A percentile compares a stretch with the other conserved stretches of the same genome.
Conservation (phyloP, 2,797 vertebrate species). For the Amblyraja radiata region DNA sequence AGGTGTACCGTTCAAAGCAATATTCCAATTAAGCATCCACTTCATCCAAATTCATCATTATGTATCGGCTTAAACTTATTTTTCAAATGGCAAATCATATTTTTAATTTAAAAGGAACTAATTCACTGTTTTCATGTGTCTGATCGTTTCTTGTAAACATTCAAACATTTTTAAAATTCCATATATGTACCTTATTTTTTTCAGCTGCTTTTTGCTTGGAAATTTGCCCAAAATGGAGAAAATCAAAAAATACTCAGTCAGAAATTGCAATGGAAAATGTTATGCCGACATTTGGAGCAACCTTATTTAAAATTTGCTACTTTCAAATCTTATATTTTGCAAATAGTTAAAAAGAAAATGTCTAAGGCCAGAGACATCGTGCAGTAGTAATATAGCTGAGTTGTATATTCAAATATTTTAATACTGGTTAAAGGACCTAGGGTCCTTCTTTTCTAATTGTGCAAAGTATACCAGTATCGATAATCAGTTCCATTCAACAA, state of each 20-base stretch:
- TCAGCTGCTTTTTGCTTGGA: not conserved
- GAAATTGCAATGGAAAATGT: not conserved
- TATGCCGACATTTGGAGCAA: not conserved
- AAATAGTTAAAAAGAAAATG: not conserved
- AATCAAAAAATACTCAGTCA: not conserved
- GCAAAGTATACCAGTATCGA: too few species aligned
- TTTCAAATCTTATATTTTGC: not conserved
- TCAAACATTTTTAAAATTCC: not conserved
- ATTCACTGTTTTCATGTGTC: not conserved
- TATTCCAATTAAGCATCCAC: not conserved
- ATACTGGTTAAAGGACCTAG: not conserved
- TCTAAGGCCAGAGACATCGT: not conserved
- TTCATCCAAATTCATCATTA: not conserved
- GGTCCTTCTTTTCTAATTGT: not conserved
- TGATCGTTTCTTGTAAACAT: not conserved
- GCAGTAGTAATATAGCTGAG: not conserved
- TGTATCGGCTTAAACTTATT: not conserved
- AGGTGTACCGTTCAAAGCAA: not conserved
- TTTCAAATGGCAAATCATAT: not conserved
- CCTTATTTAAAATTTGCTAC: not conserved
- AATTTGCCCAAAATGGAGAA: not conserved
- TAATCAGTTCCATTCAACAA: conserved; percentile 1
- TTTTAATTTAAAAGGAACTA: not conserved
- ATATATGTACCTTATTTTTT: not conserved
- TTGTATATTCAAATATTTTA: not conserved